phyloP scores from a whole-genome alignment of 2,113 vertebrate genomes.

The Melanostigma gelatinosum region DNA sequence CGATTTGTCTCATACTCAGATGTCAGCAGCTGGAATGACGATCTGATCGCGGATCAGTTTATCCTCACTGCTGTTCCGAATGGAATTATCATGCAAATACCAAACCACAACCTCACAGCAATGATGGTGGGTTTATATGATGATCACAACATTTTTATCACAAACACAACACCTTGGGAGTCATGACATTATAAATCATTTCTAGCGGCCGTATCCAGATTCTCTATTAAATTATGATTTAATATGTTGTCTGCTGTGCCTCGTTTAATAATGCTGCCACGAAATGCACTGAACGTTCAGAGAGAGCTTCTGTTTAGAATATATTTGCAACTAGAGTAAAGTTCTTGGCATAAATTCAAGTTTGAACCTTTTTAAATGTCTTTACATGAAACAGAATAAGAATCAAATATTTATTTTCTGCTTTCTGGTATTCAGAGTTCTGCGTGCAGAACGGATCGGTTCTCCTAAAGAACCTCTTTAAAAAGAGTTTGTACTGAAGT shows the following conservation, averaged over 20 bases:
- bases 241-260: background rate
- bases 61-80: constrained; percentile 5
- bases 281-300: background rate
- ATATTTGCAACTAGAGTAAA: background rate
- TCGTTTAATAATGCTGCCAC: background rate
- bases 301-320: background rate
- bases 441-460: background rate
- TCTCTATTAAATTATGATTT: background rate
- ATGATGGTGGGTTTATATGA: constrained; percentile 7
- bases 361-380: background rate
- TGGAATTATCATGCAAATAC: constrained; percentile 15
- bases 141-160: constrained; percentile 16
- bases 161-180: constrained; percentile 5
- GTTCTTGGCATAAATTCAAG: background rate
- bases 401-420: background rate
- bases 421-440: constrained; percentile 12
- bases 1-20: background rate
- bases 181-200: constrained; percentile 1
- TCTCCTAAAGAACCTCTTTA: constrained; percentile 6
- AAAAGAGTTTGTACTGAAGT: constrained; percentile 31
- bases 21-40: background rate
- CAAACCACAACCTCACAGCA: constrained; percentile 19
- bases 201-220: background rate
- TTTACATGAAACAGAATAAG: background rate
- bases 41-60: constrained; percentile 1